Base-by-base conservation (phyloP, 2,113 vertebrate genomes). In the Murina feae region DNA sequence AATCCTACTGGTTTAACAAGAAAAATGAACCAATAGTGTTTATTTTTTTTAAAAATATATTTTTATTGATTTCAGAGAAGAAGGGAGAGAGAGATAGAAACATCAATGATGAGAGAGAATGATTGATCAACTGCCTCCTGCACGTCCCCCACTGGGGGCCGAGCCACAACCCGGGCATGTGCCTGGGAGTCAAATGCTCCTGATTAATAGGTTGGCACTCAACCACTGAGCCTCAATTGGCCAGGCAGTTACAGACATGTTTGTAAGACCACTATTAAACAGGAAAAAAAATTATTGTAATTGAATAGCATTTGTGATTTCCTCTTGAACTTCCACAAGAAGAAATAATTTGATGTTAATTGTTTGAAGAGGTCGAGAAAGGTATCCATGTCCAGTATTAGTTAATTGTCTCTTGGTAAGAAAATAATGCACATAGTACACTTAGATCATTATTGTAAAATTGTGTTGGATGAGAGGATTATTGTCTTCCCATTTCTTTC, bases 281-380 rank as follows among this genome's bases (percentile, higher is more conserved):
- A 71, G 68, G 3, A 51, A 63, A 82, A 72, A 65, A 53, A 32
- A 79, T 51, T 49, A 63, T 68, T 68, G 1, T 74, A 89, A 91
- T 85, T 93, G n/a, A n/a, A 21, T 51, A 71, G 16, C 5, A 92
- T 49, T 69, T 85, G 25, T 94, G 76, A 90, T 78, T 91, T 95
- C 60, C 68, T 90, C 74, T 96, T 74, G 21, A 75, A 80, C 69
- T 92, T 95, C 58, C 82, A 42, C 55, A 84, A 87, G 49, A 96
- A 76, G 42, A 86, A 86, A 87, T 74, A 80, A 92, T 71, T 90
- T 65, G 44, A 69, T 44, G 83, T 23, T 82, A 76, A 88, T 76
- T 93, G 25, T 89, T 94, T 90, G 58, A 90, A 76, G 35, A 75
- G 7, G 11, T 30, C n/a, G 28, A 81, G 37, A 90, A 49, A 87